These are phyloP conservation scores for Sebastes fasciatus DNA, from an alignment of 2,113 vertebrate genomes.

Conservation along the genomic window DNA sequence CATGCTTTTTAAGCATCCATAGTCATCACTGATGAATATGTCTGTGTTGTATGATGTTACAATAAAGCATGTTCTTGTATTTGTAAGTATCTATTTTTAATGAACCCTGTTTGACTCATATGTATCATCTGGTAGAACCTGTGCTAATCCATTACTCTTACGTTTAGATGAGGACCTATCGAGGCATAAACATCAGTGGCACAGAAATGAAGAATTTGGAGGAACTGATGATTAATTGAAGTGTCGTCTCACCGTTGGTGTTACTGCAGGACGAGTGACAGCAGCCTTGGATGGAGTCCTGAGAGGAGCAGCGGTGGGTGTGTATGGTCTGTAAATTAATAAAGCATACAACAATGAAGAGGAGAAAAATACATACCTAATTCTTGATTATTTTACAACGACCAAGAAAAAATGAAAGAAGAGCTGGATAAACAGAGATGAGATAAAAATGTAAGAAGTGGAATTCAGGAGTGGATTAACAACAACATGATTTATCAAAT, in stretches of 20 bases:
- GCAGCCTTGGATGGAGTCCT: conserved; percentile 77
- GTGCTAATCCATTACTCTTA: not conserved
- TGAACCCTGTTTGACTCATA: not conserved
- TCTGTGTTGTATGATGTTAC: not conserved
- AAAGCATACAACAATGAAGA: not conserved
- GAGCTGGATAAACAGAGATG: not conserved
- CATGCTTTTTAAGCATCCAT: not conserved
- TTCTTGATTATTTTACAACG: not conserved
- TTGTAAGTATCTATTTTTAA: not conserved
- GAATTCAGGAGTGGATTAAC: not conserved
- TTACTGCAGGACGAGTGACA: conserved; percentile 60
- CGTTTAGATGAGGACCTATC: not conserved
- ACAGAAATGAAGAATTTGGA: not conserved
- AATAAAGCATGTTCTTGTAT: not conserved
- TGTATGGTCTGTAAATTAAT: conserved; percentile 57
- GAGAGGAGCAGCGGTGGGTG: conserved; percentile 72
- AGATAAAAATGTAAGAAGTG: not conserved
- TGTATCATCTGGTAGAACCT: too few species aligned
- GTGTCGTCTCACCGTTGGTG: conserved; percentile 57
- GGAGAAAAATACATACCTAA: too few species aligned
- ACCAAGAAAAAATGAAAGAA: not conserved
- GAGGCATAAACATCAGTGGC: not conserved
- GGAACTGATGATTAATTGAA: not conserved
- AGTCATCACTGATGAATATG: not conserved
- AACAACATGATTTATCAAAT: not conserved